Percentiles rank a stretch among this genome's conserved stretches.
Conservation (phyloP, 2,113 vertebrate species). For the Ameiurus melas region DNA sequence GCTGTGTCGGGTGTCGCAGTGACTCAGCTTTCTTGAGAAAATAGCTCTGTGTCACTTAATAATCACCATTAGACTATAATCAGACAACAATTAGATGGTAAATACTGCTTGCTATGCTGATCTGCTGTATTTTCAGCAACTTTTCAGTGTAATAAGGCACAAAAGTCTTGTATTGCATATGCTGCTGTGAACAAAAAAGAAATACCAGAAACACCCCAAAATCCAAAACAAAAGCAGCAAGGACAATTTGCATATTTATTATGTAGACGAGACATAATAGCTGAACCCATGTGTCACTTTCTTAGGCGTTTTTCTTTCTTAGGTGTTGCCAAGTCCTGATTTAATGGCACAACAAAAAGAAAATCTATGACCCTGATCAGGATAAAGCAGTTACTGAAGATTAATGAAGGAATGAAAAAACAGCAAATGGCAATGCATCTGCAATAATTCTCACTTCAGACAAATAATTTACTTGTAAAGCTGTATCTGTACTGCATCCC, state of each 20-base stretch:
- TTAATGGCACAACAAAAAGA: not conserved
- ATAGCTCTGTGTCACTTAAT: not conserved
- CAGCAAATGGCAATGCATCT: not conserved
- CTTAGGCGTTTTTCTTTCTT: not conserved
- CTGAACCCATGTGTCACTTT: not conserved
- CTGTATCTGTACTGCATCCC: not conserved
- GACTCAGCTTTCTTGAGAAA: not conserved
- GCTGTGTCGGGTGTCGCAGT: not conserved
- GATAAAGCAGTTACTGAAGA: not conserved
- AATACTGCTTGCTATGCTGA: not conserved
- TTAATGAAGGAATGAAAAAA: not conserved
- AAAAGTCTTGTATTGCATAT: not conserved
- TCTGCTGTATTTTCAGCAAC: not conserved
- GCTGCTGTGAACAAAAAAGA: not conserved
- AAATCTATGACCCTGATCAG: not conserved
- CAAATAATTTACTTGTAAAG: not conserved
- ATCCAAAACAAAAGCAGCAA: not conserved
- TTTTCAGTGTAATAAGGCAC: not conserved
- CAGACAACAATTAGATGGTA: not conserved
- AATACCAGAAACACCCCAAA: not conserved
- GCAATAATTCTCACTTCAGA: not conserved
- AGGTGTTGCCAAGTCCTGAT: not conserved
- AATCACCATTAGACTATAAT: not conserved
- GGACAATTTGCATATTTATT: not conserved
- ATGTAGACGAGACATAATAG: not conserved